Base-by-base conservation (phyloP, 1,140 invertebrate genomes). In the Drosophila sulfurigaster region DNA sequence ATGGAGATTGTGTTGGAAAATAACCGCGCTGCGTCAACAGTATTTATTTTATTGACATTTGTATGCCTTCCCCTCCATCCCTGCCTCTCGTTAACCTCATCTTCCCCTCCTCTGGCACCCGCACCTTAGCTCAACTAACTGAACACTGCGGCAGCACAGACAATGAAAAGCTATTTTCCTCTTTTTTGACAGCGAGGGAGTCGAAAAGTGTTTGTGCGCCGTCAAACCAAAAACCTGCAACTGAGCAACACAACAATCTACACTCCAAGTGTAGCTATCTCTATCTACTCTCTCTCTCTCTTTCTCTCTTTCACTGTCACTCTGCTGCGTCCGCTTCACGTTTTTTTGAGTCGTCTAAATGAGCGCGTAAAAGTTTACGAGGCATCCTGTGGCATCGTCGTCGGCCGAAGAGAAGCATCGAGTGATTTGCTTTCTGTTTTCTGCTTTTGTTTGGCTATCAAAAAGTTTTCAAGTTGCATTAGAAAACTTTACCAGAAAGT, bases 1-100 rank as follows among this genome's bases (percentile, higher is more conserved):
- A 89, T 88, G 83, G 83, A 87, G 83, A 87, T 87, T 87, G 80
- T 81, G 83, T 88, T 87, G 83, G 83, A 87, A 72, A 87, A 87
- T 88, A 88, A 81, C 85, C 85, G 85, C 85, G 85, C 85, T 89
- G 85, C 85, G 85, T 89, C 85, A 88, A 88, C 85, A 88, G 85
- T 89, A 88, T 87, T 87, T 87, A 88, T 87, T 87, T 87, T 87
- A 87, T 87, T 87, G 83, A 83, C 83, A 87, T 83, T 83, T 74
- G 76, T 79, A 70, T 76, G 80, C 80, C 80, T 58, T 52, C 43
- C 13, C 20, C 20, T 25, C 3, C 20, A 0, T 46, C 30, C 41
- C 10, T 0, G 8, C 41, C 57, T 5, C n/a, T 30, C 7, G 15
- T 35, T 35, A 32, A 15, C 4, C 51, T 11, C 32, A 49, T 7